phyloP scores from a whole-genome alignment of 2,797 vertebrate species.

The Lithobates pipiens region DNA sequence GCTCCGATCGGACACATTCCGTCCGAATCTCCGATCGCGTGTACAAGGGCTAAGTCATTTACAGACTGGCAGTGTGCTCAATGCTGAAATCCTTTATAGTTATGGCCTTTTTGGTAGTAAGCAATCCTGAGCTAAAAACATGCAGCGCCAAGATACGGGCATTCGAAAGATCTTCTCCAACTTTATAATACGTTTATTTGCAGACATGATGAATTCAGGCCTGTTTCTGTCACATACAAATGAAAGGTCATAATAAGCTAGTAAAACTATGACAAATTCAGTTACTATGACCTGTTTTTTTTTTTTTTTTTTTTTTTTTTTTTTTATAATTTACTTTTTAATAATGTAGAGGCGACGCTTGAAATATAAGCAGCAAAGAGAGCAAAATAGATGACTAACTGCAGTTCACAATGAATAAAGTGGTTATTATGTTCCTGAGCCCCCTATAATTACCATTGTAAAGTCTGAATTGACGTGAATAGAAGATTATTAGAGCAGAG shows the following conservation, averaged over 20 bases:
- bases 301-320: too few relatives aligned
- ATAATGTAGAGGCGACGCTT: neutral
- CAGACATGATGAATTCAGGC: neutral
- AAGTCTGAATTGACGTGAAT: conserved; percentile 18
- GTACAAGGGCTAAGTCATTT: too few relatives aligned
- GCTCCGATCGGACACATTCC: too few relatives aligned
- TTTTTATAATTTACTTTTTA: neutral
- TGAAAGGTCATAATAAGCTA: neutral
- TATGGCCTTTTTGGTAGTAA: too few relatives aligned
- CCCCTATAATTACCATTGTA: conserved; percentile 40
- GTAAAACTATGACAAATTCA: neutral
- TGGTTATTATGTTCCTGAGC: conserved; percentile 21
- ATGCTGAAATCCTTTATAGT: too few relatives aligned
- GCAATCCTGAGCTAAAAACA: too few relatives aligned
- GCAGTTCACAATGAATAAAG: conserved; percentile 22
- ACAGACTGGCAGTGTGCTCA: too few relatives aligned
- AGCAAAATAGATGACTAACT: neutral
- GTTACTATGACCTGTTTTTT: neutral
- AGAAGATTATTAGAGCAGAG: conserved; percentile 18
- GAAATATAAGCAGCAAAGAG: neutral
- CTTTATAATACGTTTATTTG: neutral
- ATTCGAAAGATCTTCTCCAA: neutral
- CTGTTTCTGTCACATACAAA: neutral
- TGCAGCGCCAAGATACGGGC: neutral
- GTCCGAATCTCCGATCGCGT: too few relatives aligned